Conservation (phyloP, 2,797 vertebrate species). For the Pogonophryne albipinna region DNA sequence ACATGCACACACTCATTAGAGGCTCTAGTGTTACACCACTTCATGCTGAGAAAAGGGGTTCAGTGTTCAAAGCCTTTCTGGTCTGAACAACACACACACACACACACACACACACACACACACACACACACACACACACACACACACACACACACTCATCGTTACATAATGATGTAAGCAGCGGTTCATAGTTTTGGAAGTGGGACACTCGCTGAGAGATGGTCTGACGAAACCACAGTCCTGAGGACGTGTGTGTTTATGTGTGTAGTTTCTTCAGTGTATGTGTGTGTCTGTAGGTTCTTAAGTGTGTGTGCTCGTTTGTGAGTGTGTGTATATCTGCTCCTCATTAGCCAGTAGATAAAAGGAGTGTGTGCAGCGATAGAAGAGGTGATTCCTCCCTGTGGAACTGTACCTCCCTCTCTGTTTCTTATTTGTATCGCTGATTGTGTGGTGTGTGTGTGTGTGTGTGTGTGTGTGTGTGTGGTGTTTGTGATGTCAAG, state of each 20-base stretch:
- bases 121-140: slow-evolving; percentile 42
- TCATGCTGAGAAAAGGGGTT: slow-evolving; percentile 65
- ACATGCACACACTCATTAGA: slow-evolving; percentile 66
- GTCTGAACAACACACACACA: slow-evolving; percentile 41
- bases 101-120: slow-evolving; percentile 39
- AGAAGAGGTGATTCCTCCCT: slow-evolving; percentile 79
- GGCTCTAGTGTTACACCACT: slow-evolving; percentile 63
- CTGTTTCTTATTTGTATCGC: slow-evolving; percentile 70
- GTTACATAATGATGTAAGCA: slow-evolving; percentile 79
- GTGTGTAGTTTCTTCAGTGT: slow-evolving; percentile 24
- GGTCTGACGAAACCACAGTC: slow-evolving; percentile 74
- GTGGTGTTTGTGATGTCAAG: slow-evolving; percentile 50
- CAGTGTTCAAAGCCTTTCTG: slow-evolving; percentile 69
- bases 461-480: slow-evolving; percentile 25
- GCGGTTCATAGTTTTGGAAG: slow-evolving; percentile 74
- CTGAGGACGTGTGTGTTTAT: slow-evolving; percentile 58
- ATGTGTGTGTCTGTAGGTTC: slow-evolving; percentile 18
- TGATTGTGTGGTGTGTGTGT: slow-evolving; percentile 32
- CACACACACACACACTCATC: slow-evolving; percentile 30
- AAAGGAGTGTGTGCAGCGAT: slow-evolving; percentile 77
- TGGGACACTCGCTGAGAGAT: slow-evolving; percentile 77
- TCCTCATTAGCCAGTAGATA: slow-evolving; percentile 84
- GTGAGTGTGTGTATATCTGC: slow-evolving; percentile 56
- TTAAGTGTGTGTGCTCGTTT: slow-evolving; percentile 19
- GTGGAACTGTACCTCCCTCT: slow-evolving; percentile 67